Percentiles rank a stretch among this genome's conserved stretches.
phyloP scores from a whole-genome alignment of 2,797 vertebrate species.

The Apogon talboti region DNA sequence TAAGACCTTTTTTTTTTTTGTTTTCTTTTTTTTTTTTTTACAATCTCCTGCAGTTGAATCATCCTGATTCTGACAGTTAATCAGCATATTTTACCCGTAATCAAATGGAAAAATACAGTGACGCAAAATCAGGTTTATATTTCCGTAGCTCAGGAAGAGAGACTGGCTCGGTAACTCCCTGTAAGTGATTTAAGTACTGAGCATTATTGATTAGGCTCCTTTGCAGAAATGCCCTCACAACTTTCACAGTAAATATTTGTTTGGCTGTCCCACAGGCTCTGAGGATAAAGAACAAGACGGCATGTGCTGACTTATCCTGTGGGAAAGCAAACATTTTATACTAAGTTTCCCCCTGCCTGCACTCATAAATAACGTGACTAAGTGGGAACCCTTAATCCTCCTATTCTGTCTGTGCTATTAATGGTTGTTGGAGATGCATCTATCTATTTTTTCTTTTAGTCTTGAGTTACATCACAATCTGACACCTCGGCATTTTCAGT shows the following conservation, averaged over 20 bases:
- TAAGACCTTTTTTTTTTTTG: too few relatives aligned
- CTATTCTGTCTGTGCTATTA: slow-evolving; percentile 17
- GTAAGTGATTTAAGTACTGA: slow-evolving; percentile 38
- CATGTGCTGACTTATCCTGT: slow-evolving; percentile 35
- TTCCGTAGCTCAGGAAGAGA: slow-evolving; percentile 20
- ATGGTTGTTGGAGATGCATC: slow-evolving; percentile 21
- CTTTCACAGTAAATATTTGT: slow-evolving; percentile 51
- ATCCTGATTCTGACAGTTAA: too few relatives aligned
- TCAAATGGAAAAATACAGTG: slow-evolving; percentile 9
- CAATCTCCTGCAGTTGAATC: too few relatives aligned
- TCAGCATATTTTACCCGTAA: too few relatives aligned
- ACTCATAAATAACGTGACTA: slow-evolving; percentile 43
- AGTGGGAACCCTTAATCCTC: slow-evolving; percentile 37
- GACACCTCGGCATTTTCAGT: slow-evolving; percentile 12
- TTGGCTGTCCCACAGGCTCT: slow-evolving; percentile 24
- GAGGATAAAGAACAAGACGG: slow-evolving; percentile 20
- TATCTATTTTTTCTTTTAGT: slow-evolving; percentile 19
- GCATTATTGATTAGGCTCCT: slow-evolving; percentile 47
- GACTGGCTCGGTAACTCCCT: slow-evolving; percentile 43
- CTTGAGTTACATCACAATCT: slow-evolving; percentile 28
- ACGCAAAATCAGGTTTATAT: not conserved
- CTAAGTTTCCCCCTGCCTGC: not conserved
- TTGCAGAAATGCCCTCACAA: slow-evolving; percentile 26
- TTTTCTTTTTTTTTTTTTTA: too few relatives aligned
- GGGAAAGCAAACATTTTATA: slow-evolving; percentile 44